These are phyloP conservation scores for Saccostrea echinata DNA, from an alignment of 1,140 invertebrate genomes.

Conservation along the genomic window DNA sequence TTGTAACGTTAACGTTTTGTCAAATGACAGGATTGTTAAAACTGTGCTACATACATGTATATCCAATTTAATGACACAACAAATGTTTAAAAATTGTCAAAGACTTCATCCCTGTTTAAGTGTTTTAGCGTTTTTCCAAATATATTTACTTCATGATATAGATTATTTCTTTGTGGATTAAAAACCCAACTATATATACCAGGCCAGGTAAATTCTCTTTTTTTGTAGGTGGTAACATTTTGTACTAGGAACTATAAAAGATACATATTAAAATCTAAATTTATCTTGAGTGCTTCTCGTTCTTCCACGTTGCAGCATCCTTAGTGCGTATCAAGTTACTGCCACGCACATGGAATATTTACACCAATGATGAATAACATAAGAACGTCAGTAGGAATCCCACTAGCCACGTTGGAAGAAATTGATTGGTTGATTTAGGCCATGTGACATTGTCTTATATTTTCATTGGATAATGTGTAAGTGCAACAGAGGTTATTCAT, in stretches of 20 bases:
- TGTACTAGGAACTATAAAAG: background rate
- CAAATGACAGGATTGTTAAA: too few species aligned
- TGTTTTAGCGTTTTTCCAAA: too few species aligned
- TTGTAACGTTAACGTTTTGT: too few species aligned
- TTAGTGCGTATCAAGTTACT: background rate
- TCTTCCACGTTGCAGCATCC: slow-evolving; percentile 37
- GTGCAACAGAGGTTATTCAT: slow-evolving; percentile 42
- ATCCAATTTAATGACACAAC: too few species aligned
- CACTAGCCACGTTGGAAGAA: slow-evolving; percentile 69
- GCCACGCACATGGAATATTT: slow-evolving; percentile 55
- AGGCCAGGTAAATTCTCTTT: too few species aligned
- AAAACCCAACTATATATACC: too few species aligned
- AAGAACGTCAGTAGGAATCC: slow-evolving; percentile 36
- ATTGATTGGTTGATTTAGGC: slow-evolving; percentile 62
- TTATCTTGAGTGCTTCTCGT: background rate
- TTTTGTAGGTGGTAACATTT: too few species aligned
- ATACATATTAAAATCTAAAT: background rate
- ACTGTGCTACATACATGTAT: too few species aligned
- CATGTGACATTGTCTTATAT: slow-evolving; percentile 56
- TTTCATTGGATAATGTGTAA: slow-evolving; percentile 63
- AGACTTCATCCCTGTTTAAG: too few species aligned
- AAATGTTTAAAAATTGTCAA: too few species aligned
- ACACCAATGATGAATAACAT: slow-evolving; percentile 50
- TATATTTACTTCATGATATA: too few species aligned
- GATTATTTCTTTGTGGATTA: too few species aligned